phyloP scores from a whole-genome alignment of 2,113 vertebrate species.

The Dendropsophus ebraccatus region DNA sequence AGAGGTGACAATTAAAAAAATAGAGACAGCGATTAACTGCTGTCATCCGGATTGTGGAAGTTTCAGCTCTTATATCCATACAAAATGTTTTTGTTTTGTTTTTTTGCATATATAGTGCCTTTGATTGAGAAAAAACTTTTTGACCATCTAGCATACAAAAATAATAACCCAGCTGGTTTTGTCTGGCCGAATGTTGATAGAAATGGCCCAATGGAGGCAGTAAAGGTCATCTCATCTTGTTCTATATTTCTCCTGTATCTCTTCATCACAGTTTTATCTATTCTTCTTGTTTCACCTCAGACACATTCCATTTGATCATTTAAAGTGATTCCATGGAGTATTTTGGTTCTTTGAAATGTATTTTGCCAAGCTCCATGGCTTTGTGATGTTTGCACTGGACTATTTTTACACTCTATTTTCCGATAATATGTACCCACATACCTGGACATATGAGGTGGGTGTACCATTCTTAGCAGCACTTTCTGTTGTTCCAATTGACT shows the following conservation, averaged over 20 bases:
- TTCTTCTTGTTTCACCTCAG: background rate
- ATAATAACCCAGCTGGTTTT: background rate
- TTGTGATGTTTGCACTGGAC: background rate
- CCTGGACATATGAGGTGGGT: background rate
- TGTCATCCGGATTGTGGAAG: too few species aligned
- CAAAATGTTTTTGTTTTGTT: background rate
- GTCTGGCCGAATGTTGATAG: background rate
- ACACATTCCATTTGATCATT: background rate
- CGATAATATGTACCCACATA: background rate
- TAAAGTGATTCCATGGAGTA: slow-evolving; percentile 12
- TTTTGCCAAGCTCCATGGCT: slow-evolving; percentile 12
- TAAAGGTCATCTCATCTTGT: background rate
- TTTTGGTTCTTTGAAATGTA: background rate
- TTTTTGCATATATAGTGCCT: background rate
- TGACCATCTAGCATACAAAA: background rate
- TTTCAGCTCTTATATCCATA: too few species aligned
- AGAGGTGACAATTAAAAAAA: too few species aligned
- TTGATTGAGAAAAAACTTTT: background rate
- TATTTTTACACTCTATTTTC: background rate
- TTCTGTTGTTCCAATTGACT: background rate
- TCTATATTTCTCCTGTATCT: background rate
- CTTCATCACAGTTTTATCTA: slow-evolving; percentile 23
- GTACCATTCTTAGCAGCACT: slow-evolving; percentile 1
- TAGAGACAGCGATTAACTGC: too few species aligned
- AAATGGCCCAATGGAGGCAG: background rate